Evolutionary conservation across 2,888 invertebrate species (phyloP), one percentile per base, ranked within the genome.

Genomic region (Hydriomena furcata): DNA sequence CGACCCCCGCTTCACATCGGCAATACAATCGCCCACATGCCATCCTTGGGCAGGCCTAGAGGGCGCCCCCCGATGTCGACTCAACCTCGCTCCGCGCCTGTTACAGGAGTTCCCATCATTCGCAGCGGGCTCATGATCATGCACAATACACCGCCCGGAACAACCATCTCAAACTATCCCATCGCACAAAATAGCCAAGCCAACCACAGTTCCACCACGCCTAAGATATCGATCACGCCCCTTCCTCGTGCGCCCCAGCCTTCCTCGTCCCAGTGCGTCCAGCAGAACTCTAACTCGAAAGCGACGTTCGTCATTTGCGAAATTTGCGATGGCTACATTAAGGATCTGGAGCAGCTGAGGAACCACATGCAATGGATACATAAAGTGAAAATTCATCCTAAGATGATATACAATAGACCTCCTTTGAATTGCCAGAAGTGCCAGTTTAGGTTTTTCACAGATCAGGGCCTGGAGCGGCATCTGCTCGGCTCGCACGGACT

Each of bases 341-440:
- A 98, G 91, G 98, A 98, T 87, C 91, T 98, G 80, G 98, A 98
- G 79, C 97, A 98, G 80, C 90, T 98, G 64, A 92, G 98, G 63
- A 98, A 98, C 82, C 98, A 98, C 79, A 98, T 98, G 97, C 98
- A 97, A 79, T 98, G 98, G 96, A 98, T 98, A 80, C 98, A 98
- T 84, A 98, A 98, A 92, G 97, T 98, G 57, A 97, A 97, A 84
- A 97, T 98, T 76, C 97, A 98, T 91, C 97, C 97, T 49, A 97
- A 97, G 90, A 98, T 97, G 97, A 97, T 97, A 68, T 97, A 97
- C 84, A 97, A 97, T 84, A 92, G 96, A 84, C 98, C 98, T 60
- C 98, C 98, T 43, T 91, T 98, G 63, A 97, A 97, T 90, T 98
- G 98, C 84, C 98, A 98, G 86, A 97, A 98, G 83, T 98, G 98